These are phyloP conservation scores for Ornithoptera alexandrae DNA, from an alignment of 2,888 invertebrate genomes.

Conservation along the genomic window DNA sequence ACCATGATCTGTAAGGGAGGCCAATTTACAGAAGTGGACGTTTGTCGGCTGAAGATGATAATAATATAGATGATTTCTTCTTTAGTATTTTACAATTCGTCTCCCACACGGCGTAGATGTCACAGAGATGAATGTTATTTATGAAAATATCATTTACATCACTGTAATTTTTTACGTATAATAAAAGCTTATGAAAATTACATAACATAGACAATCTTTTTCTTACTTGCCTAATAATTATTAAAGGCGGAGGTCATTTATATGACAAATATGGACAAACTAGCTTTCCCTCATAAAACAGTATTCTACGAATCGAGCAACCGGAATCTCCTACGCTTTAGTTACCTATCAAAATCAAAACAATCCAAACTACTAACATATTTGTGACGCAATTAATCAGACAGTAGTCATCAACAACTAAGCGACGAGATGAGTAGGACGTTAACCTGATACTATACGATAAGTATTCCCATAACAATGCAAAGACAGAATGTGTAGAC, in stretches of 20 bases:
- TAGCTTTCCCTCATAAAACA: conserved; percentile 24
- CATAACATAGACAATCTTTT: conserved; percentile 2
- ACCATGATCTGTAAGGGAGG: background rate
- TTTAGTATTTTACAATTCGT: too few relatives aligned
- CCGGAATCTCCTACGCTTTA: conserved; percentile 23
- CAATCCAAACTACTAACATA: background rate
- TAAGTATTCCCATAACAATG: too few relatives aligned
- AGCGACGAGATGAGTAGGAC: too few relatives aligned
- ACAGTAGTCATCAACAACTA: too few relatives aligned
- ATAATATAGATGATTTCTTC: background rate
- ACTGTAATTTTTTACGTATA: too few relatives aligned
- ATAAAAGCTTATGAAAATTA: conserved; percentile 2
- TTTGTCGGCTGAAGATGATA: background rate
- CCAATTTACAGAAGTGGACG: background rate
- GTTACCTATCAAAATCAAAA: conserved; percentile 7
- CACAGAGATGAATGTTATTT: too few relatives aligned
- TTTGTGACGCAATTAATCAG: background rate
- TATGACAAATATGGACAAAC: conserved; percentile 17
- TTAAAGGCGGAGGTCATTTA: conserved; percentile 23
- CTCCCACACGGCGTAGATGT: too few relatives aligned
- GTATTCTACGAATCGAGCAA: conserved; percentile 9
- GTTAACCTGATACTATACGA: too few relatives aligned
- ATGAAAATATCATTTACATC: too few relatives aligned
- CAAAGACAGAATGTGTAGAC: too few relatives aligned
- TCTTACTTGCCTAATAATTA: conserved; percentile 15